Conservation (phyloP, 1,140 invertebrate species). For the Lordiphosa clarofinis region DNA sequence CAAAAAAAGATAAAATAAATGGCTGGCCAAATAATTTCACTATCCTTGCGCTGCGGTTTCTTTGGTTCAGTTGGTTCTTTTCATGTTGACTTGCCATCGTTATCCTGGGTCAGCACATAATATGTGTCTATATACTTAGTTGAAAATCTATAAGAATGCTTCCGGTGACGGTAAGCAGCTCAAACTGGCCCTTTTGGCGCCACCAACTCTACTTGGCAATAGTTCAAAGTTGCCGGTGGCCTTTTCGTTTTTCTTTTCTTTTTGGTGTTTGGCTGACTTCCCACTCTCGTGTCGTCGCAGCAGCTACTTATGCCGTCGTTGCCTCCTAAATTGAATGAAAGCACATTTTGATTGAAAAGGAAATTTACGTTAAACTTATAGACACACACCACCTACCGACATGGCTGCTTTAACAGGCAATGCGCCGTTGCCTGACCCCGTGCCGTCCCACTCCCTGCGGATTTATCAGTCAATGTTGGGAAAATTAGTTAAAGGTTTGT, state of each 20-base stretch:
- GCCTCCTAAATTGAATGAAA: conserved; percentile 68
- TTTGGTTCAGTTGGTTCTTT: conserved; percentile 4
- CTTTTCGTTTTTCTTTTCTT: conserved; percentile 3
- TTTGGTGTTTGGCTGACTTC: conserved; percentile 19
- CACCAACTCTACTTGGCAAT: conserved; percentile 53
- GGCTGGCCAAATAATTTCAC: conserved; percentile 50
- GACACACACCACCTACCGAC: conserved; percentile 25
- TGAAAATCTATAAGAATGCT: conserved; percentile 49
- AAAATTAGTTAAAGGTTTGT: conserved; percentile 68
- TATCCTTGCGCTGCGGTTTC: conserved; percentile 39
- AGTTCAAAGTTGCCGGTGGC: conserved; percentile 54
- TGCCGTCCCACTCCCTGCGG: conserved; percentile 10
- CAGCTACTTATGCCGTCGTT: conserved; percentile 40
- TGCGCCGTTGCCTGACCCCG: conserved; percentile 23
- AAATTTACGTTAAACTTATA: conserved; percentile 68
- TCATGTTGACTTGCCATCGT: conserved; percentile 25
- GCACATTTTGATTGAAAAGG: conserved; percentile 74
- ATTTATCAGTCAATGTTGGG: conserved; percentile 66
- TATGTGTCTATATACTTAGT: conserved; percentile 32
- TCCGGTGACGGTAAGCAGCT: conserved; percentile 40
- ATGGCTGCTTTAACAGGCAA: conserved; percentile 58
- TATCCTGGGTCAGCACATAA: conserved; percentile 25
- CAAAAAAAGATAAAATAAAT: conserved; percentile 24
- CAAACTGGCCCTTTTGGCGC: conserved; percentile 42
- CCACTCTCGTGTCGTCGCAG: conserved; percentile 16